A percentile compares a stretch with the other conserved stretches of the same genome.
Evolutionary conservation across 1,140 invertebrate genomes (phyloP).

Genomic region (Trichogramma pretiosum): DNA sequence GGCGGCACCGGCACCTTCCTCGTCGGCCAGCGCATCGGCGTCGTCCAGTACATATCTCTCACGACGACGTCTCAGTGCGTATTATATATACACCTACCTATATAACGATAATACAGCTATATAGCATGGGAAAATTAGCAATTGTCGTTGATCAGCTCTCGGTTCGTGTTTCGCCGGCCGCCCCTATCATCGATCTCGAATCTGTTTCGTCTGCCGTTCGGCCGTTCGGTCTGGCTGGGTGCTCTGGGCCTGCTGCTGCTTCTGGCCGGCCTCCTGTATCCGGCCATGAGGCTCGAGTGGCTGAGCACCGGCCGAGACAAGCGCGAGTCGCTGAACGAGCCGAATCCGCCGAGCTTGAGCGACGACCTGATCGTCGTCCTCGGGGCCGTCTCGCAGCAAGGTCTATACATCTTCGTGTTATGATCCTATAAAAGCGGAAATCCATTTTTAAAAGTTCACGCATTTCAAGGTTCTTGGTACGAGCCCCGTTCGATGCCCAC

Average conservation of each 20-base stretch:
- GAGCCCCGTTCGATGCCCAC: conserved; percentile 26
- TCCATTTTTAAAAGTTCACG: neutral
- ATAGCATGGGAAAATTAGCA: too few relatives aligned
- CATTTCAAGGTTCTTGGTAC: conserved; percentile 26
- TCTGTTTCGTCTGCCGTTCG: conserved; percentile 55
- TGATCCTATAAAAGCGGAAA: neutral
- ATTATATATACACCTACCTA: neutral
- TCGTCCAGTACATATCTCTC: conserved; percentile 54
- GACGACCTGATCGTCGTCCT: conserved; percentile 31
- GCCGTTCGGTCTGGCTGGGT: conserved; percentile 50
- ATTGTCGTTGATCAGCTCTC: neutral
- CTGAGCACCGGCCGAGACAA: conserved; percentile 22
- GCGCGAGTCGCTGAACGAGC: too few relatives aligned
- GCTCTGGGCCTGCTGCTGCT: conserved; percentile 37
- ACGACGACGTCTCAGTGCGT: conserved; percentile 36
- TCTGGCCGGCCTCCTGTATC: conserved; percentile 38
- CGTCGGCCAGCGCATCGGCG: conserved; percentile 47
- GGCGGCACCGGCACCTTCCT: conserved; percentile 56
- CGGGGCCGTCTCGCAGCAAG: conserved; percentile 32
- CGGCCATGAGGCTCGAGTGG: conserved; percentile 11
- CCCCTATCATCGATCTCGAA: conserved; percentile 59
- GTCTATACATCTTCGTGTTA: conserved; percentile 14
- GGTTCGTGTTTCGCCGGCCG: conserved; percentile 57
- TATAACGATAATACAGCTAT: too few relatives aligned
- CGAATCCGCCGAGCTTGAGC: conserved; percentile 19